These are phyloP conservation scores for Tuberolachnus salignus DNA, from an alignment of 2,888 invertebrate genomes.

Conservation along the genomic window DNA sequence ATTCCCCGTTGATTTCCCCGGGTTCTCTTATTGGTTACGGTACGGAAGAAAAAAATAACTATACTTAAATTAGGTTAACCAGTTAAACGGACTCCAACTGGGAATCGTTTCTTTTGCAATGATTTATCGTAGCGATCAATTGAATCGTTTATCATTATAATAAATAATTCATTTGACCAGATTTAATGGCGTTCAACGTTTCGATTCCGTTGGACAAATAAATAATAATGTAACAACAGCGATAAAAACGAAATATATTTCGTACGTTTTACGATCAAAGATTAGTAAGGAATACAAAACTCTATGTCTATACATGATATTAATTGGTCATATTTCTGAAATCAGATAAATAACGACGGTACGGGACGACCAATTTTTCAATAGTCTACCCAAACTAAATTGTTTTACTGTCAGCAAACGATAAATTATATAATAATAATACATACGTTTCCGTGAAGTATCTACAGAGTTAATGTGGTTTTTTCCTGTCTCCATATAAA, in stretches of 20 bases:
- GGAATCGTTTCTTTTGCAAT: neutral
- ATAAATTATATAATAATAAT: too few relatives aligned
- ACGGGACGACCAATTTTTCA: constrained; percentile 28
- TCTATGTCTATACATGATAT: constrained; percentile 10
- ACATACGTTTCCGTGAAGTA: too few relatives aligned
- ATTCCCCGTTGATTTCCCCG: too few relatives aligned
- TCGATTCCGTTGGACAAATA: constrained; percentile 5
- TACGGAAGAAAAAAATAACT: too few relatives aligned
- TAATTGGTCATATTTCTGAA: constrained; percentile 5
- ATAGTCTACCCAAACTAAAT: neutral
- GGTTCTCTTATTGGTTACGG: too few relatives aligned
- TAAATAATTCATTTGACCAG: neutral
- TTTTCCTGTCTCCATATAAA: too few relatives aligned
- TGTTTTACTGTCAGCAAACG: neutral
- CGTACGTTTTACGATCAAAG: constrained; percentile 1
- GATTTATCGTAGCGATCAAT: neutral
- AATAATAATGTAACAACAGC: neutral
- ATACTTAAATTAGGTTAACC: too few relatives aligned
- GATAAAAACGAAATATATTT: constrained; percentile 26
- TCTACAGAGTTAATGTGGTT: too few relatives aligned
- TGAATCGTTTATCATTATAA: neutral
- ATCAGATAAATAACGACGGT: constrained; percentile 18
- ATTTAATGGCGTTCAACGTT: too few relatives aligned
- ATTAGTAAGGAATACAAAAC: constrained; percentile 13
- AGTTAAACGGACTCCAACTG: too few relatives aligned